Evolutionary conservation across 2,888 invertebrate genomes (phyloP).

Genomic region (Ornithoptera priamus): DNA sequence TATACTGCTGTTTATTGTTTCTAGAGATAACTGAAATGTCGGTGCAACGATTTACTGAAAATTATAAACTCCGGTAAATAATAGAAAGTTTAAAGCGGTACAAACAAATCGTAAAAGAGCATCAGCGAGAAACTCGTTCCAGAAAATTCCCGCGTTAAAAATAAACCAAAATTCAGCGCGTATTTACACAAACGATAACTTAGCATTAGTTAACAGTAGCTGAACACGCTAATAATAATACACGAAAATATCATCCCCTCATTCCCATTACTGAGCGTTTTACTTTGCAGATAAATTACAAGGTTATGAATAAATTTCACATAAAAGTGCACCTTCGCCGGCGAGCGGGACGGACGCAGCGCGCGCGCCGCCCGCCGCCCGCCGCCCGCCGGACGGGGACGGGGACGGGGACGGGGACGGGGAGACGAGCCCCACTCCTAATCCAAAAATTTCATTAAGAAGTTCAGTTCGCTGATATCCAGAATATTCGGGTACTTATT

Average conservation of each 20-base stretch:
- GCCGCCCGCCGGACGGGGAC: background rate
- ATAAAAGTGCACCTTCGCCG: constrained; percentile 79
- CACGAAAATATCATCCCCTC: constrained; percentile 62
- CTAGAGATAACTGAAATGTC: no score
- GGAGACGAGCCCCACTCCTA: constrained; percentile 55
- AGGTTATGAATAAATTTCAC: constrained; percentile 81
- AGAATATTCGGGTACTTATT: constrained; percentile 72
- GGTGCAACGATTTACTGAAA: no score
- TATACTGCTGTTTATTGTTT: no score
- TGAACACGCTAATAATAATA: constrained; percentile 68
- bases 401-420: constrained; percentile 40
- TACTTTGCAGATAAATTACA: constrained; percentile 78
- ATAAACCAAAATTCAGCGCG: constrained; percentile 46
- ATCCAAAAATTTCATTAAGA: constrained; percentile 80
- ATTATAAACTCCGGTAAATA: no score
- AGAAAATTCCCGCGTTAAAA: constrained; percentile 14
- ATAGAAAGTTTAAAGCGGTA: no score
- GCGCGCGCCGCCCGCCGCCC: constrained; percentile 38
- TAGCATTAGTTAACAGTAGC: constrained; percentile 65
- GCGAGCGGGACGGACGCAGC: constrained; percentile 55
- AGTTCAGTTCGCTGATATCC: constrained; percentile 74
- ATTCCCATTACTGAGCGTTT: constrained; percentile 71
- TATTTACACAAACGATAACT: constrained; percentile 62
- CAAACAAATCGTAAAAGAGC: constrained; percentile 1
- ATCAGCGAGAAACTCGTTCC: constrained; percentile 5